Percentiles rank a stretch among this genome's conserved stretches.
phyloP scores from a whole-genome alignment of 2,113 vertebrate species.

The Gracilinanus agilis region DNA sequence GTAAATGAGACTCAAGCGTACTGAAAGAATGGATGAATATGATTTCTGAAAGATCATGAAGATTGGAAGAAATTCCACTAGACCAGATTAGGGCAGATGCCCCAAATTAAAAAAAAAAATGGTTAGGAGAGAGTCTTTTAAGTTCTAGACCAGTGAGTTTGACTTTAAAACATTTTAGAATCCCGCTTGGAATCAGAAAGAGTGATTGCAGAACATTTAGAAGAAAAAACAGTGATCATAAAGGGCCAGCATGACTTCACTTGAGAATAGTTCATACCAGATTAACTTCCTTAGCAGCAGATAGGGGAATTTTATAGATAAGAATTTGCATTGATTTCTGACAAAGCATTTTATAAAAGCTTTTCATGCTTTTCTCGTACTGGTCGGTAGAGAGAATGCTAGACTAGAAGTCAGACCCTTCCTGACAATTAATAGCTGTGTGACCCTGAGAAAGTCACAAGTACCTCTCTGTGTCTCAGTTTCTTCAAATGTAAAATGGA shows the following conservation, averaged over 20 bases:
- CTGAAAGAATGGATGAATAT: not conserved
- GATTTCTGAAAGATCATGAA: not conserved
- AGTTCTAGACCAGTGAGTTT: not conserved
- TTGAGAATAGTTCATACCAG: not conserved
- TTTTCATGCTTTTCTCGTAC: not conserved
- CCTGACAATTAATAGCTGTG: not conserved
- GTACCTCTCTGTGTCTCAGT: not conserved
- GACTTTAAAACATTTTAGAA: not conserved
- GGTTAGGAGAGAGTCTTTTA: not conserved
- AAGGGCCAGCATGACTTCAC: not conserved
- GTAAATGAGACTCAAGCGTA: not conserved
- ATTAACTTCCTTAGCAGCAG: not conserved
- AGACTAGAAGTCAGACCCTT: not conserved
- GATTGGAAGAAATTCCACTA: not conserved
- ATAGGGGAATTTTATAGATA: not conserved
- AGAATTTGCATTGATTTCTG: not conserved
- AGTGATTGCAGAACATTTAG: not conserved
- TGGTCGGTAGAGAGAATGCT: not conserved
- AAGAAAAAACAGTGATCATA: not conserved
- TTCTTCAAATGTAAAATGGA: not conserved
- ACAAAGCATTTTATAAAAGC: not conserved
- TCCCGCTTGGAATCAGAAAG: not conserved
- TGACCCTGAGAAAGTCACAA: not conserved
- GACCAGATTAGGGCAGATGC: not conserved
- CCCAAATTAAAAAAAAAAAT: not conserved